These are phyloP conservation scores for Tiphia femorata DNA, from an alignment of 2,888 invertebrate species.

Conservation along the genomic window DNA sequence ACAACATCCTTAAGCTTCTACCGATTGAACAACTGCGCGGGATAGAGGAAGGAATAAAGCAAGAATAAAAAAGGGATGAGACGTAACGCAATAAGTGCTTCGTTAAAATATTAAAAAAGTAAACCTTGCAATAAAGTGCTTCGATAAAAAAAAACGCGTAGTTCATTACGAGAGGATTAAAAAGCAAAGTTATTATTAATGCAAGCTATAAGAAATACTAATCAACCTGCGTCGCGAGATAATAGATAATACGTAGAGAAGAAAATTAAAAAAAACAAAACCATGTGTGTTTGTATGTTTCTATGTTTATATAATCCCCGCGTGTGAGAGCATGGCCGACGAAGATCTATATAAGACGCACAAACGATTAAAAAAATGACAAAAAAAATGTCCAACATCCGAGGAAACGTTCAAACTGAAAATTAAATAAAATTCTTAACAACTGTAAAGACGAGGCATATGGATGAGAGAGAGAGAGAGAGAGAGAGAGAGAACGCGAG, in stretches of 20 bases:
- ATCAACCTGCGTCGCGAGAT: constrained; percentile 33
- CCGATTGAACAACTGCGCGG: no score
- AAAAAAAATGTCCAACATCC: constrained; percentile 5
- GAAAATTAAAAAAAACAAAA: constrained; percentile 38
- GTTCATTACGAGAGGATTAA: constrained; percentile 41
- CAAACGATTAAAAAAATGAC: constrained; percentile 34
- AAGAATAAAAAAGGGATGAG: no score
- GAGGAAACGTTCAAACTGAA: constrained; percentile 1
- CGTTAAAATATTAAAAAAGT: constrained; percentile 46
- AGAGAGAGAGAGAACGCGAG: neutral
- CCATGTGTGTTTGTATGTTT: constrained; percentile 64
- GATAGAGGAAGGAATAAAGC: no score
- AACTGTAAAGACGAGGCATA: constrained; percentile 5
- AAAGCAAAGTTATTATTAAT: constrained; percentile 40
- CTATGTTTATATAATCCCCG: constrained; percentile 64
- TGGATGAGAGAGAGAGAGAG: neutral
- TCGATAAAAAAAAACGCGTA: constrained; percentile 41
- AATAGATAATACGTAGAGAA: constrained; percentile 27
- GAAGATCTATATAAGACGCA: constrained; percentile 43
- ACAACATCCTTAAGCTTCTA: no score
- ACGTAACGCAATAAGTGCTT: constrained; percentile 58
- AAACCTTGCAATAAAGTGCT: constrained; percentile 33
- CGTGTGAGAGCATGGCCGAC: constrained; percentile 49
- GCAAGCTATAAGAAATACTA: constrained; percentile 25
- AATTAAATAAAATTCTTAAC: constrained; percentile 2